These are phyloP conservation scores for Lepilemur ruficaudatus DNA, from an alignment of 2,797 vertebrate species.

Conservation along the genomic window DNA sequence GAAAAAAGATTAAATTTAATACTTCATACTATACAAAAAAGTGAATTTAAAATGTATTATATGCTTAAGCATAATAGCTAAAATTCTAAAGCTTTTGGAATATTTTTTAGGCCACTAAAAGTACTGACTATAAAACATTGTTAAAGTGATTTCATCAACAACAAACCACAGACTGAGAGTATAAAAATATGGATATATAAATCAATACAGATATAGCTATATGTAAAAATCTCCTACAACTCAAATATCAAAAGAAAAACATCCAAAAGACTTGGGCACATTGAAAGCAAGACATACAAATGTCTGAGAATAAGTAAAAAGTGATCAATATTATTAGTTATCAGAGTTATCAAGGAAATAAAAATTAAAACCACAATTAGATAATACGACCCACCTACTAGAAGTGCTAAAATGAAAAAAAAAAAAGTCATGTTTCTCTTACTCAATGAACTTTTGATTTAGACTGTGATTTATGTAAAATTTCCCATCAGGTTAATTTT, in stretches of 20 bases:
- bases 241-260: background rate
- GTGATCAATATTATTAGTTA: background rate
- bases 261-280: background rate
- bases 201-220: background rate
- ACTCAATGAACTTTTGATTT: background rate
- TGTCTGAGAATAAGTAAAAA: background rate
- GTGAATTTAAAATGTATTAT: background rate
- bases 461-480: background rate
- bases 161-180: background rate
- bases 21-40: background rate
- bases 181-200: background rate
- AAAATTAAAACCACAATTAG: background rate
- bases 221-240: background rate
- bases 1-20: background rate
- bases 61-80: background rate
- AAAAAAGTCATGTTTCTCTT: background rate
- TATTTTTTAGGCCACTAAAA: background rate
- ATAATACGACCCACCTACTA: background rate
- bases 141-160: background rate
- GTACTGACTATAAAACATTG: background rate
- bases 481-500: background rate
- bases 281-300: background rate
- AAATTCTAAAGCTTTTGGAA: background rate
- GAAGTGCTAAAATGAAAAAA: background rate
- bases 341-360: background rate